Conservation (phyloP, 1,140 invertebrate genomes). For the Conus ventricosus region DNA sequence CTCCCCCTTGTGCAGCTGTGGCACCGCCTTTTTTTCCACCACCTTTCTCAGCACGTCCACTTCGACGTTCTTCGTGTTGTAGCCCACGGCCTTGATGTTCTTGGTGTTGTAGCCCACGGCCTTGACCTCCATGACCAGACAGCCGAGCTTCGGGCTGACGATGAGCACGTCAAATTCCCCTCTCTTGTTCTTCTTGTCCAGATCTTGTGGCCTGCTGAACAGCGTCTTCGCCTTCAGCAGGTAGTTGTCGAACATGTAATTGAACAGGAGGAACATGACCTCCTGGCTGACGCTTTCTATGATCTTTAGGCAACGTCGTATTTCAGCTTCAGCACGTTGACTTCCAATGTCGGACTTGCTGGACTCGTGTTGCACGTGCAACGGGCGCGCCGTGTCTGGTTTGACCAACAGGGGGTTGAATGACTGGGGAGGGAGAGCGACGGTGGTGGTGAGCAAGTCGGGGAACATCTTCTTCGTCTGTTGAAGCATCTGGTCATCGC, state of each 20-base stretch:
- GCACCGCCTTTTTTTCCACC: background rate
- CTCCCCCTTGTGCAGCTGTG: background rate
- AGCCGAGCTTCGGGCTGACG: background rate
- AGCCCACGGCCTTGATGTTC: no score
- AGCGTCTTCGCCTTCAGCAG: constrained; percentile 5
- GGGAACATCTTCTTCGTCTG: background rate
- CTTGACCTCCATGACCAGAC: constrained; percentile 27
- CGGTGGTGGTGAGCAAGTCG: background rate
- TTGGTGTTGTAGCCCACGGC: background rate
- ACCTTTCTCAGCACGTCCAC: background rate
- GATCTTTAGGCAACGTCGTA: background rate
- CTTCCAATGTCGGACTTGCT: background rate
- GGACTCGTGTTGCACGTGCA: background rate
- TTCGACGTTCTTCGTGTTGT: no score
- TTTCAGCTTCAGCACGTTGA: background rate
- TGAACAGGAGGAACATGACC: background rate
- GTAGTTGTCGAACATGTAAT: constrained; percentile 30
- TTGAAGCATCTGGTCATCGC: background rate
- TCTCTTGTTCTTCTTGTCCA: background rate
- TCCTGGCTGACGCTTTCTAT: background rate
- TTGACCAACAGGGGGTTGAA: background rate
- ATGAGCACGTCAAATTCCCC: constrained; percentile 26
- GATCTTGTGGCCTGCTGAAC: background rate
- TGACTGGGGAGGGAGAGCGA: background rate
- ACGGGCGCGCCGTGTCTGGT: background rate